A percentile compares a stretch with the other conserved stretches of the same genome.
Evolutionary conservation across 1,140 invertebrate species (phyloP).

Genomic region (Holotrichia oblita): DNA sequence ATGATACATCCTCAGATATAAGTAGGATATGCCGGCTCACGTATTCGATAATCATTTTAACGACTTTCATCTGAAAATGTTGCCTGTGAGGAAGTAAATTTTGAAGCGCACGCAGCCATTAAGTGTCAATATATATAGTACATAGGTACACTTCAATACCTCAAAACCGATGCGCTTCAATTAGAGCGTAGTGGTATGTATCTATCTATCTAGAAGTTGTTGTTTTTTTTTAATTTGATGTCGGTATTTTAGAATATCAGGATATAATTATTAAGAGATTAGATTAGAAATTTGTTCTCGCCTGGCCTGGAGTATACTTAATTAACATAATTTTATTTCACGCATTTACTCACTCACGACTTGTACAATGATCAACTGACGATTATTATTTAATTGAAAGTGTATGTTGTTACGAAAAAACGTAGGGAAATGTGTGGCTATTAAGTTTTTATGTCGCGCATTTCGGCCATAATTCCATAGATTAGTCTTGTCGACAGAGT

Average conservation of each 20-base stretch:
- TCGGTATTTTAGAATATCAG: neutral
- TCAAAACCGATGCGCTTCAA: no score
- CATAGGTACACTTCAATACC: no score
- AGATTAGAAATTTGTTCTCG: neutral
- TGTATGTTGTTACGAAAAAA: neutral
- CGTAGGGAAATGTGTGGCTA: neutral
- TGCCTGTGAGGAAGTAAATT: no score
- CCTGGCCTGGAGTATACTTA: neutral
- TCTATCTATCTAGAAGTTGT: no score
- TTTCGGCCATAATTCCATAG: slow-evolving; percentile 12
- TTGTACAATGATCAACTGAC: neutral
- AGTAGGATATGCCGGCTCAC: no score
- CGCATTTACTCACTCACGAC: neutral
- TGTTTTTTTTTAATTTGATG: neutral
- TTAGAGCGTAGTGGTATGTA: no score
- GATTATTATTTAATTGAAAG: neutral
- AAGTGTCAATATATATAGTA: no score
- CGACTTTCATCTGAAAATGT: no score
- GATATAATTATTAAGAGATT: slow-evolving; percentile 1
- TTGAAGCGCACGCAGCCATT: no score
- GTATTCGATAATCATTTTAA: no score
- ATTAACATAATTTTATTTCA: no score
- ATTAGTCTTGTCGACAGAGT: neutral
- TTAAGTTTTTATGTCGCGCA: neutral
- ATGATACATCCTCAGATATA: no score